A percentile compares a stretch with the other conserved stretches of the same genome.
Evolutionary conservation across 2,113 vertebrate genomes (phyloP).

Genomic region (Eolophus roseicapilla): DNA sequence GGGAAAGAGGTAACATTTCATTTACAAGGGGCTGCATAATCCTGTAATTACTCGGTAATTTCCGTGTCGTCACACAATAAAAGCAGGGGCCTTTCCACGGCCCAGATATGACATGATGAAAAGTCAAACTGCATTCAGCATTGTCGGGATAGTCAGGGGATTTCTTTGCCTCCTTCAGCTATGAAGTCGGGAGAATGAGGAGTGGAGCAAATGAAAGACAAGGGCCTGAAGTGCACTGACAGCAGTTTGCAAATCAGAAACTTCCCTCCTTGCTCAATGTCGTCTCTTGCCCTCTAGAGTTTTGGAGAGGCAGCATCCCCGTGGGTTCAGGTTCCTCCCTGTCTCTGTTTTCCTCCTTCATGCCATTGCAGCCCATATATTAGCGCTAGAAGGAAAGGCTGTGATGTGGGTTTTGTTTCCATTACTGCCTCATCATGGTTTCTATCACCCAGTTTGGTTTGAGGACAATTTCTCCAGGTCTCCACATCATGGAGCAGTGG

Average conservation of each 20-base stretch:
- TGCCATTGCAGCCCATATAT: background rate
- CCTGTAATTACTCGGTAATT: conserved; percentile 75
- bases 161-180: background rate
- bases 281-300: background rate
- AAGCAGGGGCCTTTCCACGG: conserved; percentile 37
- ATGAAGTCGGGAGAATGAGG: background rate
- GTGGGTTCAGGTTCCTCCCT: background rate
- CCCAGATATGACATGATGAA: conserved; percentile 53
- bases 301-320: background rate
- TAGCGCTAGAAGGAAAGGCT: background rate
- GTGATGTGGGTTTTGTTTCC: background rate
- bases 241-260: background rate
- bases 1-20: conserved; percentile 78
- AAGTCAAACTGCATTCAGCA: conserved; percentile 24
- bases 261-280: background rate
- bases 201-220: background rate
- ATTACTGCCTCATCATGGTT: background rate
- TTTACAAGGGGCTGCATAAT: conserved; percentile 75
- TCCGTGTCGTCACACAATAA: conserved; percentile 56
- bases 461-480: background rate
- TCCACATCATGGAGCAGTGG: background rate
- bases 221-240: background rate
- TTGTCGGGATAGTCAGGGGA: background rate
- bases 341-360: background rate
- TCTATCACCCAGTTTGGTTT: background rate